phyloP scores from a whole-genome alignment of 2,888 invertebrate species.

The Yponomeuta sedellus region DNA sequence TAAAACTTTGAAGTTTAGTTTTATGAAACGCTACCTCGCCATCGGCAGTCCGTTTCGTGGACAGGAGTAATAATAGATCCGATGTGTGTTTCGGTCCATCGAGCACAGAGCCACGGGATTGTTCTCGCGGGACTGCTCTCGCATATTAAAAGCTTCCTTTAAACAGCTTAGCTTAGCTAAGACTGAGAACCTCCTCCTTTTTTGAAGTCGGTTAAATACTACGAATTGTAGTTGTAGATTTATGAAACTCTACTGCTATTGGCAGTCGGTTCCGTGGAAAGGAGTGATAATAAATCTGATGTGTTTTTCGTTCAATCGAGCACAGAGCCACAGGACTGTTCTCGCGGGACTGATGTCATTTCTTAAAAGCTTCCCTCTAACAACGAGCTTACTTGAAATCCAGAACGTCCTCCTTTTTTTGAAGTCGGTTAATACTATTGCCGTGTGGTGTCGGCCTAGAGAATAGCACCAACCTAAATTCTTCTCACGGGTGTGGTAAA shows the following conservation, averaged over 20 bases:
- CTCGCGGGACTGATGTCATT: conserved; percentile 40
- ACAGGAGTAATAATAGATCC: not conserved
- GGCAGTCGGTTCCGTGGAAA: no score
- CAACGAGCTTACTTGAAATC: conserved; percentile 20
- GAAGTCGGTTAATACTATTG: no score
- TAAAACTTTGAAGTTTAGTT: no score
- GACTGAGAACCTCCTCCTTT: no score
- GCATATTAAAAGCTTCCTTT: conserved; percentile 62
- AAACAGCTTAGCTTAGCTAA: no score
- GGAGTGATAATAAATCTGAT: not conserved
- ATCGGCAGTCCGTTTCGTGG: not conserved
- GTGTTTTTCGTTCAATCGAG: not conserved
- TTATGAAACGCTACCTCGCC: not conserved
- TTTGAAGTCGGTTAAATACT: no score
- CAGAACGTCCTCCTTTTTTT: no score
- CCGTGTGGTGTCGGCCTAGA: no score
- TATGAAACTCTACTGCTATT: no score
- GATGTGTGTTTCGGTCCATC: not conserved
- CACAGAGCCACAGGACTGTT: not conserved
- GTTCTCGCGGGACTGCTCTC: conserved; percentile 32
- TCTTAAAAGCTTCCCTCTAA: conserved; percentile 58
- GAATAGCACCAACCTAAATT: no score
- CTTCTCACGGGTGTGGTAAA: no score
- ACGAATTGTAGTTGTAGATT: no score
- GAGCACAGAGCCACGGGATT: not conserved